Base-by-base conservation (phyloP, 2,797 vertebrate genomes). In the Tachyglossus aculeatus region DNA sequence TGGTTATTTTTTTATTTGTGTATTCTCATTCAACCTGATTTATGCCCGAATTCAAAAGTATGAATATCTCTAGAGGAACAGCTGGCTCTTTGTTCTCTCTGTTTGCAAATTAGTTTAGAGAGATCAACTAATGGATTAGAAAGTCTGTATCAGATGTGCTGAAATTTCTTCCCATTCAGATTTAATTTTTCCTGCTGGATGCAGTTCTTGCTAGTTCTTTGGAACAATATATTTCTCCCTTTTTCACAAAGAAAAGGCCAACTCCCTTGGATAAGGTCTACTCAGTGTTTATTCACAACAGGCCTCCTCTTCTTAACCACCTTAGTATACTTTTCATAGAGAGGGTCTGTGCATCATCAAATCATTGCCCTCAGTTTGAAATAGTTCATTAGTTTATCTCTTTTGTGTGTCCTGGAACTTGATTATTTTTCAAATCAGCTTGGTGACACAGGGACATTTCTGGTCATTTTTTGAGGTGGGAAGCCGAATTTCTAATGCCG, bases 81-180 rank as follows among this genome's bases (percentile, higher is more conserved):
- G 53, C 55, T 78, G 80, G 32, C 48, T 78, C 78, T 89, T 88
- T 87, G 77, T 89, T 85, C 81, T 85, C 76, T 84, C 83, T 88
- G 81, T 84, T 84, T 83, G 57, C 77, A 78, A 85, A 86, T 85
- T 54, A 84, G 61, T 84, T 90, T 83, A 85, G 57, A 67, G 84
- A 86, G 79, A 89, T 74, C 60, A 22, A 74, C 67, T 1, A 5
- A 60, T 51, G 67, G 72, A 63, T 66, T 70, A 77, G 80, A 84
- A 86, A 81, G 58, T 54, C 51, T 74, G 36, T 77, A 77, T 78
- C 68, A 84, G 82, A 91, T 86, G 86, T 83, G 64, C 74, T 83
- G 73, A 88, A 86, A 79, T 85, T 57, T 78, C 78, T 69, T 86
- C 55, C 59, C 71, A 71, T 86, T 77, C 75, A 84, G 58, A 84